These are phyloP conservation scores for Bombus terrestris DNA, from an alignment of 1,140 invertebrate genomes.

Conservation along the genomic window DNA sequence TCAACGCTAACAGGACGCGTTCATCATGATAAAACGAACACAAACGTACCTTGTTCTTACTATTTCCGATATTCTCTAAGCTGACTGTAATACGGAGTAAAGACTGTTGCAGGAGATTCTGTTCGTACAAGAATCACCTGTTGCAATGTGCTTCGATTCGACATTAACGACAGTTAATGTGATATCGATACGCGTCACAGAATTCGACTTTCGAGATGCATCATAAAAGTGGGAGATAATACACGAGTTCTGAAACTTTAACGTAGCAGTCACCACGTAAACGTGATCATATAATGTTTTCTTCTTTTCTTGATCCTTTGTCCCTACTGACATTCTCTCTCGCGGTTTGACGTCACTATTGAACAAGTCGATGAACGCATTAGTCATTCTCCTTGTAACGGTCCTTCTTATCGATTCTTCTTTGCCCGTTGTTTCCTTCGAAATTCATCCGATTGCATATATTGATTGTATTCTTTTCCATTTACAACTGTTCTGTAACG, in stretches of 20 bases:
- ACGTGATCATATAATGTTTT: conserved; percentile 16
- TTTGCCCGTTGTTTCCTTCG: not conserved
- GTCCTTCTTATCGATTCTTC: conserved; percentile 67
- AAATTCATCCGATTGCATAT: not conserved
- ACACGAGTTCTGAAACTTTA: not conserved
- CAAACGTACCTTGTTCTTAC: not conserved
- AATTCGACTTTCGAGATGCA: not conserved
- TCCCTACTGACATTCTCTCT: conserved; percentile 63
- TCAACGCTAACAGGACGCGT: too few relatives aligned
- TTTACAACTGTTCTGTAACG: too few relatives aligned
- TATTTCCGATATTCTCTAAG: not conserved
- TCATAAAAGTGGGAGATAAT: not conserved
- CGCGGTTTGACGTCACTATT: conserved; percentile 77
- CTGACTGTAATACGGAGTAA: not conserved
- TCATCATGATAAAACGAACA: not conserved
- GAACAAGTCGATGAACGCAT: conserved; percentile 76
- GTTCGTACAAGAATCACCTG: not conserved
- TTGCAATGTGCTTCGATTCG: not conserved
- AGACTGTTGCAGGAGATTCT: too few relatives aligned
- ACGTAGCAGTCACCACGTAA: not conserved
- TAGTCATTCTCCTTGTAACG: conserved; percentile 77
- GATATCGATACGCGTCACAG: not conserved
- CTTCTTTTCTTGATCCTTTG: conserved; percentile 16
- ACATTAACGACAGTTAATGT: not conserved
- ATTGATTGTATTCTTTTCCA: not conserved